Evolutionary conservation across 2,888 invertebrate species (phyloP), one percentile per base, ranked within the genome.

Genomic region (Drosophila maculinotata): DNA sequence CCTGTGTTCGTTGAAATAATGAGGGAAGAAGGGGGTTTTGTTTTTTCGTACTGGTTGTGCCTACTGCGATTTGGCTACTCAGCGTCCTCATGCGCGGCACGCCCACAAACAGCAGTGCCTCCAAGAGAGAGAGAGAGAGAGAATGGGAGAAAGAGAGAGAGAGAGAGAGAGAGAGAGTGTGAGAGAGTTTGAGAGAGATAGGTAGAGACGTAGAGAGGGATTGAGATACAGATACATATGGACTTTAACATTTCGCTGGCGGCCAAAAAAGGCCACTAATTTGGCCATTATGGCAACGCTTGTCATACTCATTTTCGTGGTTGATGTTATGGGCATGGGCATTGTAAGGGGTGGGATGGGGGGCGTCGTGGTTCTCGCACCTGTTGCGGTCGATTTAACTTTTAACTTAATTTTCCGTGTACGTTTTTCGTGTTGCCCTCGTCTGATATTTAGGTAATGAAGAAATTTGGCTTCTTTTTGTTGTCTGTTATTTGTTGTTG

Each of bases 361-460:
- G 49, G 69, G 63, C 58, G 56, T 67, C 53, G 56, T 72, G 57
- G 49, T 23, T 4, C 12, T 15, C 38, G 39, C 79, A 85, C 79
- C 82, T 79, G 79, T 79, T 79, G 79, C 79, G 82, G 79, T 82
- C 64, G 63, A 54, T 59, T 82, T 23, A 65, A 85, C 79, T 79
- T 85, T 82, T 67, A 79, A 74, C 65, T 56, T 68, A 53, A 69
- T 66, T 79, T 75, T 38, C 41, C 9, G 48, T 41, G 49, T 26
- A 45, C 39, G 10, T 35, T 33, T 39, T 25, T 8, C 14, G 15
- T n/a, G n/a, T n/a, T 30, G 38, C 15, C n/a, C n/a, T n/a, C n/a
- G 38, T 51, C 17, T 63, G 56, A 45, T 35, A 15, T 38, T n/a
- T n/a, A n/a, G 42, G 12, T 54, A 59, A 67, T 68, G 54, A 69